Base-by-base conservation (phyloP, 2,888 invertebrate species). In the Watsonalla cultraria region DNA sequence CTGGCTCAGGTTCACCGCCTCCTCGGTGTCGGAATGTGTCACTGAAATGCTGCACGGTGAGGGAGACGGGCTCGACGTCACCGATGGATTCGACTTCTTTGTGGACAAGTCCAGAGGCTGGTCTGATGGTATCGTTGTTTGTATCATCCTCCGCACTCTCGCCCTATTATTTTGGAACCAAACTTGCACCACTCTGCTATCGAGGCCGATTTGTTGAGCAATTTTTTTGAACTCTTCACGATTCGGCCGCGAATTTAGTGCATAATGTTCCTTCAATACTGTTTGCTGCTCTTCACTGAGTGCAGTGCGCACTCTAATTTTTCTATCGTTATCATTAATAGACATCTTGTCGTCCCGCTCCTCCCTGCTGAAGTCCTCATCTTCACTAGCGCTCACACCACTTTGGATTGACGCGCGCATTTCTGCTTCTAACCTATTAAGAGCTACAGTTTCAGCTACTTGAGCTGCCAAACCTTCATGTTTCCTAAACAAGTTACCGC, bases 101-200 rank as follows among this genome's bases (percentile, higher is more conserved):
- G 97, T 94, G 4, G 97, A 97, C 65, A 99, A 92, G 85, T 99
- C 98, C 54, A 99, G 87, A 0, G 99, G 98, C 77, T 97, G 96
- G 70, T 97, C 97, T 5, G 86, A 78, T 48, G 78, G 70, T 0
- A 80, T 72, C 34, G 80, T 63, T 5, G 75, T 75, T 59, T 85
- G 91, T 45, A 91, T 92, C 84, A 93, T 82, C 65, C 97, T 93
- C 49, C 97, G 93, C 74, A 97, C 97, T 52, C 97, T 92, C 0
- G 98, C 98, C 61, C 98, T 93, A 62, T 96, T 97, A 82, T 98
- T 98, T 89, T 98, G 98, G 80, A 98, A 98, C 98, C 98, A 98
- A 6, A 98, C 98, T 91, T 98, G 95, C 5, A 96, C 96, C 0
- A 96, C 96, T 55, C 96, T 91, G 46, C 95, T 94, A 54, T 95